Conservation (phyloP, 2,113 vertebrate genomes). For the Oriolus oriolus region DNA sequence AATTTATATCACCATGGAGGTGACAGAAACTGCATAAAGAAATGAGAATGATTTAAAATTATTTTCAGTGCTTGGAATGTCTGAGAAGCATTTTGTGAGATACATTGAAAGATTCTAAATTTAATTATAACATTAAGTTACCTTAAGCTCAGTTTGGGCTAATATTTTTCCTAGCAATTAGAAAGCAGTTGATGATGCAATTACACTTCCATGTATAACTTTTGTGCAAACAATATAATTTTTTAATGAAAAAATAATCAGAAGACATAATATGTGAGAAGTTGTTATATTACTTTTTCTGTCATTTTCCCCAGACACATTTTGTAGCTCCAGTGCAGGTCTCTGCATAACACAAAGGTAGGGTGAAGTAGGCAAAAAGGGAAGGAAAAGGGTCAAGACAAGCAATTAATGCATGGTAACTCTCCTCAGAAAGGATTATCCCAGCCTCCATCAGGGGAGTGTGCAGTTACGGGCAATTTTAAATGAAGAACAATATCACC, state of each 20-base stretch:
- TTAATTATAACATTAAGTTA: neutral
- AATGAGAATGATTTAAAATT: neutral
- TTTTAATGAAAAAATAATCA: conserved; percentile 6
- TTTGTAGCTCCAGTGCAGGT: neutral
- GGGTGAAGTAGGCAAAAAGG: neutral
- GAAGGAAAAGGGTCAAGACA: neutral
- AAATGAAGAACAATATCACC: neutral
- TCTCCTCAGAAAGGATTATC: neutral
- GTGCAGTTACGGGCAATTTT: neutral
- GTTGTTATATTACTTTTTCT: neutral
- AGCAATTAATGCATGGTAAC: neutral
- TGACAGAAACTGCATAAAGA: neutral
- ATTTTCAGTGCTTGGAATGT: neutral
- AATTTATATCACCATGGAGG: neutral
- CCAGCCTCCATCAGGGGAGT: neutral
- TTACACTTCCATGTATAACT: neutral
- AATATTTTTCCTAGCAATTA: conserved; percentile 1
- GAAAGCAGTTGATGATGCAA: neutral
- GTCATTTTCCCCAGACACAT: neutral
- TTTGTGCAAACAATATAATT: neutral
- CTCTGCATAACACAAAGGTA: neutral
- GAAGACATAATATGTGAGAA: neutral
- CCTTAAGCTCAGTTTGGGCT: neutral
- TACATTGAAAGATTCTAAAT: conserved; percentile 1
- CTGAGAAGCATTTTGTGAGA: neutral